A percentile compares a stretch with the other conserved stretches of the same genome.
These are phyloP conservation scores for Numida meleagris DNA, from an alignment of 2,113 vertebrate species.

Conservation along the genomic window DNA sequence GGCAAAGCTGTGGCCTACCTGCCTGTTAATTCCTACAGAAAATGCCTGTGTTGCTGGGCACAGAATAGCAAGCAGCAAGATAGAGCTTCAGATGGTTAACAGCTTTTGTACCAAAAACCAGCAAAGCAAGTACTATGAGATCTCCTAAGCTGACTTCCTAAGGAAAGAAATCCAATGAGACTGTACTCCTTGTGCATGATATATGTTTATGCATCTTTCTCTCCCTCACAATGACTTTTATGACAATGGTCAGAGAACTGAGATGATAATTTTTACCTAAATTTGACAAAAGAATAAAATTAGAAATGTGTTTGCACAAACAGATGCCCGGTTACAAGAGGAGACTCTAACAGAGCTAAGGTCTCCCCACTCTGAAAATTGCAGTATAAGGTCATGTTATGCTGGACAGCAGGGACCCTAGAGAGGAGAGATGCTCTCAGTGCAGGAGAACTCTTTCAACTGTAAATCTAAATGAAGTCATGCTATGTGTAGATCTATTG, in stretches of 20 bases:
- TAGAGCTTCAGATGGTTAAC: not conserved
- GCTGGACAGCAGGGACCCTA: not conserved
- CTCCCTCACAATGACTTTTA: not conserved
- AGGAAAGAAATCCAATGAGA: not conserved
- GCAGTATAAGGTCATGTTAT: not conserved
- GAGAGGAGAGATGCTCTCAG: not conserved
- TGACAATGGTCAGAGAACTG: not conserved
- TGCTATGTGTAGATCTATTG: not conserved
- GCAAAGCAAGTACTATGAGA: not conserved
- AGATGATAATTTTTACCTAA: not conserved
- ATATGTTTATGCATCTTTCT: not conserved
- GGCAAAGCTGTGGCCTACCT: not conserved
- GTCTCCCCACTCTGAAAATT: not conserved
- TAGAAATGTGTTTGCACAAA: not conserved
- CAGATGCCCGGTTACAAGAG: not conserved
- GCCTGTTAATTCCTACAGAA: not conserved
- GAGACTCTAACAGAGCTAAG: fast-evolving
- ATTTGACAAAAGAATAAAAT: not conserved
- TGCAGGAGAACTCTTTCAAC: not conserved
- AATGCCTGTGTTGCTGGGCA: fast-evolving
- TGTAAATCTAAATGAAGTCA: not conserved
- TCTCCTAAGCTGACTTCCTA: not conserved
- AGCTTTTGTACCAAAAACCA: not conserved
- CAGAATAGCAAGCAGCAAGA: not conserved
- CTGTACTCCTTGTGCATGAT: fast-evolving